Conservation (phyloP, 2,888 invertebrate genomes). For the Leucoptera coffeella region DNA sequence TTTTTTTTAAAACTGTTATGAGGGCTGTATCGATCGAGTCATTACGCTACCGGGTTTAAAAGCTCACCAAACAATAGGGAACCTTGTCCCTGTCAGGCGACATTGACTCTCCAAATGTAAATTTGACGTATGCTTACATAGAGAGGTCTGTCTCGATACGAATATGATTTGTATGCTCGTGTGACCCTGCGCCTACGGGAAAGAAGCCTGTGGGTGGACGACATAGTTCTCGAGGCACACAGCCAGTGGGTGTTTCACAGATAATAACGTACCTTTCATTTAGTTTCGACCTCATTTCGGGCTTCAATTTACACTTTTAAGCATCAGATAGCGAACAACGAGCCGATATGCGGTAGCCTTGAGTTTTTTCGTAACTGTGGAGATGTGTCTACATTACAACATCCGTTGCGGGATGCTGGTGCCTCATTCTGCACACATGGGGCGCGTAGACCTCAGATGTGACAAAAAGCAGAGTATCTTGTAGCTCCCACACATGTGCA, state of each 20-base stretch:
- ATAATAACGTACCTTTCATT: too few species aligned
- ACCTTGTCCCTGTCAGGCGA: conserved; percentile 34
- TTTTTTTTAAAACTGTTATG: too few species aligned
- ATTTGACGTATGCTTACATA: conserved; percentile 39
- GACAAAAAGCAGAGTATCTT: conserved; percentile 41
- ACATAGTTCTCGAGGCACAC: conserved; percentile 41
- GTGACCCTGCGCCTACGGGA: conserved; percentile 53
- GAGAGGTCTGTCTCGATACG: conserved; percentile 35
- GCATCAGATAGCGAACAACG: too few species aligned
- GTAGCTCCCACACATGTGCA: conserved; percentile 1
- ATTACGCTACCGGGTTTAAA: too few species aligned
- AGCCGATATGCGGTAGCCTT: too few species aligned
- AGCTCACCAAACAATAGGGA: conserved; percentile 35
- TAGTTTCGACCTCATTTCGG: too few species aligned
- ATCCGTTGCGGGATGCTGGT: conserved; percentile 19
- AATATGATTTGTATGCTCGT: conserved; percentile 31
- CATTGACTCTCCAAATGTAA: conserved; percentile 45
- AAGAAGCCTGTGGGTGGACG: conserved; percentile 48
- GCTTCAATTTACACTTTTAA: too few species aligned
- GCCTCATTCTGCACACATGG: conserved; percentile 36
- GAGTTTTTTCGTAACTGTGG: too few species aligned
- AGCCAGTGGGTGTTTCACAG: conserved; percentile 50
- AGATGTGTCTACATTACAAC: conserved; percentile 7
- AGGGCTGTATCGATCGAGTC: too few species aligned
- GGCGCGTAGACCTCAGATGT: conserved; percentile 26